Percentiles rank a stretch among this genome's conserved stretches.
phyloP scores from a whole-genome alignment of 2,797 vertebrate species.

The Sebastolobus alascanus region DNA sequence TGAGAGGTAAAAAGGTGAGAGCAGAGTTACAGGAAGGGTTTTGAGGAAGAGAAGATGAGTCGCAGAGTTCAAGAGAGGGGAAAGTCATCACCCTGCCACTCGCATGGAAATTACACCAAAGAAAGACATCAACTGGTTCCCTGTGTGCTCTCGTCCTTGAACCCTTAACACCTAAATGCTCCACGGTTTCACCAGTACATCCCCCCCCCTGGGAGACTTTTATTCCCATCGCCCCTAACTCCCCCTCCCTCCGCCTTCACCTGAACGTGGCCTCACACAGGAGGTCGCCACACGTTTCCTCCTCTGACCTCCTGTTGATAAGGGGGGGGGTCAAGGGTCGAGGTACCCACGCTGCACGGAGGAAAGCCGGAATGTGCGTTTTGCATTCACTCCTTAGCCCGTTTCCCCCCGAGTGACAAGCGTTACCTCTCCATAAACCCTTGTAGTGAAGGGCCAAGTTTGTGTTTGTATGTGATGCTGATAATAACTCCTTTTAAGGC shows the following conservation, averaged over 20 bases:
- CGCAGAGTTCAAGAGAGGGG: constrained; percentile 30
- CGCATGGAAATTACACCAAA: neutral
- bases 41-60: constrained; percentile 16
- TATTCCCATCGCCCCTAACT: neutral
- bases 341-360: neutral
- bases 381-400: neutral
- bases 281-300: constrained; percentile 50
- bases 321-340: constrained; percentile 26
- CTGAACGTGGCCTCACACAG: constrained; percentile 26
- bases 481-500: constrained; percentile 14
- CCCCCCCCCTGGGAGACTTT: neutral
- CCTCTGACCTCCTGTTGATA: constrained; percentile 42
- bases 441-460: neutral
- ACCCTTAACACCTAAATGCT: neutral
- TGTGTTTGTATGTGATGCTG: neutral
- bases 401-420: neutral
- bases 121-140: neutral
- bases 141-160: neutral
- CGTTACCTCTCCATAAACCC: constrained; percentile 8
- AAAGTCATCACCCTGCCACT: neutral
- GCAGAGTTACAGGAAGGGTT: constrained; percentile 41
- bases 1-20: constrained; percentile 51
- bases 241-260: constrained; percentile 21
- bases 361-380: constrained; percentile 19
- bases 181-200: neutral